Conservation (phyloP, 2,888 invertebrate species). For the Drosophila fulvimacula region DNA sequence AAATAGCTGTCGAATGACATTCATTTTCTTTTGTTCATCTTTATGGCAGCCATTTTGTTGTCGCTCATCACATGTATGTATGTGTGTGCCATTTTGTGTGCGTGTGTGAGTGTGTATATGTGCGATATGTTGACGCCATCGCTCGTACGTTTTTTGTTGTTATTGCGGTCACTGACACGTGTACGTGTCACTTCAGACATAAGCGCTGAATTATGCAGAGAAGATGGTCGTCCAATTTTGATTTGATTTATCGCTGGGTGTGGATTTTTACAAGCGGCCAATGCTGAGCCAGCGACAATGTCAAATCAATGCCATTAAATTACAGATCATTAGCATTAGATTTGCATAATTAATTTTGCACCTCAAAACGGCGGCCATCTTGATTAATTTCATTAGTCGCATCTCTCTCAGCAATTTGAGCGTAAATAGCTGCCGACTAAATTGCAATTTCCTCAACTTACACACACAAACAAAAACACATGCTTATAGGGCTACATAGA, state of each 20-base stretch:
- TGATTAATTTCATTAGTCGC: slow-evolving; percentile 50
- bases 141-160: slow-evolving; percentile 18
- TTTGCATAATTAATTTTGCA: slow-evolving; percentile 75
- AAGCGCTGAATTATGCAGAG: slow-evolving; percentile 69
- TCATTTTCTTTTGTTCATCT: slow-evolving; percentile 61
- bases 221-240: slow-evolving; percentile 51
- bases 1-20: slow-evolving; percentile 74
- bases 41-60: slow-evolving; percentile 49
- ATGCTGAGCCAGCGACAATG: slow-evolving; percentile 31
- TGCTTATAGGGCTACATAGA: not conserved
- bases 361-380: slow-evolving; percentile 18
- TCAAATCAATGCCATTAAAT: slow-evolving; percentile 75
- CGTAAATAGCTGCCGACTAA: slow-evolving; percentile 14
- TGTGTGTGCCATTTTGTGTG: slow-evolving; percentile 17
- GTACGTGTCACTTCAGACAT: slow-evolving; percentile 60
- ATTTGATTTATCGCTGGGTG: slow-evolving; percentile 66
- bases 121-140: slow-evolving; percentile 32
- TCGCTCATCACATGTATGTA: slow-evolving; percentile 19
- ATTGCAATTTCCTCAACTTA: slow-evolving; percentile 31
- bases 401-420: slow-evolving; percentile 19
- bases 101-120: slow-evolving; percentile 15
- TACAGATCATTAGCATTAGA: slow-evolving; percentile 64
- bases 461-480: not conserved
- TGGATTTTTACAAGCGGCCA: slow-evolving; percentile 43
- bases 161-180: slow-evolving; percentile 72